Conservation (phyloP, 2,888 invertebrate genomes). For the Cetonia aurata region DNA sequence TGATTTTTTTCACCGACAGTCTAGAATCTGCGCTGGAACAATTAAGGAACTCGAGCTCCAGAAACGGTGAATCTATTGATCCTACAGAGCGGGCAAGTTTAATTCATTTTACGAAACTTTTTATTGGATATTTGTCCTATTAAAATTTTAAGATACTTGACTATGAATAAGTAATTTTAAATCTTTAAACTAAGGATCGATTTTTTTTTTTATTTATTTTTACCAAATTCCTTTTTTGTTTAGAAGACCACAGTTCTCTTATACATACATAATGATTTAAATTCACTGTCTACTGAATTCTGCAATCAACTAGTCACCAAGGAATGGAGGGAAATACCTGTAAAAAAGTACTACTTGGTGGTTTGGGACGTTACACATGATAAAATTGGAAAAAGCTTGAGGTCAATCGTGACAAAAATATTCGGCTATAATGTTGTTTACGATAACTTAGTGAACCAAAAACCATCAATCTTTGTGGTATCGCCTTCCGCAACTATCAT, state of each 20-base stretch:
- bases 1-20: conserved; percentile 53
- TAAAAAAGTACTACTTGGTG: conserved; percentile 54
- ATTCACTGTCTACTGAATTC: conserved; percentile 56
- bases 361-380: conserved; percentile 59
- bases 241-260: conserved; percentile 56
- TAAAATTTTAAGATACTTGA: too few species aligned
- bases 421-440: conserved; percentile 50
- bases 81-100: too few species aligned
- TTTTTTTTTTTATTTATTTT: conserved; percentile 48
- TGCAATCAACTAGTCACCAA: conserved; percentile 52
- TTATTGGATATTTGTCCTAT: too few species aligned
- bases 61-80: too few species aligned
- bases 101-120: too few species aligned
- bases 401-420: conserved; percentile 46
- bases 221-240: conserved; percentile 34
- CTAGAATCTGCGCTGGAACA: conserved; percentile 52
- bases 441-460: conserved; percentile 48
- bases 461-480: conserved; percentile 53
- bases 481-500: conserved; percentile 51
- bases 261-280: conserved; percentile 57
- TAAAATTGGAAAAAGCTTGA: conserved; percentile 54
- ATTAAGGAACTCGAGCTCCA: neutral
- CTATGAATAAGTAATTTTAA: neutral
- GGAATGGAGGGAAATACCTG: conserved; percentile 52
- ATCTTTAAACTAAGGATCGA: neutral